Evolutionary conservation across 1,140 invertebrate genomes (phyloP).

Genomic region (Nasonia giraulti): DNA sequence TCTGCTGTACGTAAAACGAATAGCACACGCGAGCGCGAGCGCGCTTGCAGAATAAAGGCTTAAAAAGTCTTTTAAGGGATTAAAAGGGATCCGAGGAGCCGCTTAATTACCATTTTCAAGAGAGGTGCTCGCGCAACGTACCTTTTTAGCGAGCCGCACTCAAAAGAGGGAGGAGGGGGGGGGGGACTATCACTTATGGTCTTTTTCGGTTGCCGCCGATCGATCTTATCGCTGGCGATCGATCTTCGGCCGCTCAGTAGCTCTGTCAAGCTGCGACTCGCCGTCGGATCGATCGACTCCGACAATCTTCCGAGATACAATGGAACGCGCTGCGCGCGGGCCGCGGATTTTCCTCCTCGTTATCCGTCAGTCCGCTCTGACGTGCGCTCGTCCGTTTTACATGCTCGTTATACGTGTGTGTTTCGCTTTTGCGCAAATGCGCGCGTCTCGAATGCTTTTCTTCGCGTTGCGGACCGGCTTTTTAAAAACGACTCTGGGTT

Average conservation of each 20-base stretch:
- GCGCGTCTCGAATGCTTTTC: background rate
- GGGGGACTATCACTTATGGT: slow-evolving; percentile 36
- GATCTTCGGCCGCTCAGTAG: slow-evolving; percentile 61
- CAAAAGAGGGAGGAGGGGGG: background rate
- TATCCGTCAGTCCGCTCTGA: slow-evolving; percentile 18
- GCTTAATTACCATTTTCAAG: slow-evolving; percentile 53
- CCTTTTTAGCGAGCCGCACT: slow-evolving; percentile 27
- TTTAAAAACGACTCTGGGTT: background rate
- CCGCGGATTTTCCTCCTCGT: background rate
- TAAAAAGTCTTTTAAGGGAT: slow-evolving; percentile 50
- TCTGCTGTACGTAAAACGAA: background rate
- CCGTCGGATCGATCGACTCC: slow-evolving; percentile 56
- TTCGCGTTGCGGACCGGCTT: background rate
- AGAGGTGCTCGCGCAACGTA: background rate
- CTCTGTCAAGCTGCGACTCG: slow-evolving; percentile 52
- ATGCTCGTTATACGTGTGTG: slow-evolving; percentile 12
- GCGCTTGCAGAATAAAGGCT: slow-evolving; percentile 38
- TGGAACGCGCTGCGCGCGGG: slow-evolving; percentile 54
- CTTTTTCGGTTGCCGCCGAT: slow-evolving; percentile 60
- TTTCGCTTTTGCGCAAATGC: background rate
- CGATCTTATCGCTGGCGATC: slow-evolving; percentile 69
- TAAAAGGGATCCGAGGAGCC: slow-evolving; percentile 49
- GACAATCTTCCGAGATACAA: slow-evolving; percentile 65
- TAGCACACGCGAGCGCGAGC: slow-evolving; percentile 5
- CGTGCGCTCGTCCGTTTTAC: slow-evolving; percentile 14